Conservation (phyloP, 1,140 invertebrate genomes). For the Aphidius ervi region DNA sequence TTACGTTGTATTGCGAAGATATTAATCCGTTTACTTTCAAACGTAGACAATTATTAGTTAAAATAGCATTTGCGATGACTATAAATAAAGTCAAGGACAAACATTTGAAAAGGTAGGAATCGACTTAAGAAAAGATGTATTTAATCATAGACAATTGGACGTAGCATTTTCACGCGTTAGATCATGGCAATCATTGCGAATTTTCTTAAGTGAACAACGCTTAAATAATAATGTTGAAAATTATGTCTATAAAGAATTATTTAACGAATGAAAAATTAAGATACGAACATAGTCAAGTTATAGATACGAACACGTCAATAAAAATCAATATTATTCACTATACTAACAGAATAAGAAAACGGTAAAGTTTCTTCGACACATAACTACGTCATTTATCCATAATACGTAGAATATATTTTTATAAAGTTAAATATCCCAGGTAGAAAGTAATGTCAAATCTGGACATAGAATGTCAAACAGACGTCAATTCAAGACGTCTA, state of each 20-base stretch:
- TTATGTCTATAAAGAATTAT: constrained; percentile 3
- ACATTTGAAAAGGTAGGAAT: constrained; percentile 36
- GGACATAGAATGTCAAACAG: too few species aligned
- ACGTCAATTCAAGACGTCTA: too few species aligned
- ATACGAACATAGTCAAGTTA: too few species aligned
- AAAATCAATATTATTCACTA: too few species aligned
- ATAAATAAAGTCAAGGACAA: constrained; percentile 28
- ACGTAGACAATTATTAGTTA: constrained; percentile 15
- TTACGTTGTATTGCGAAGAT: constrained; percentile 9
- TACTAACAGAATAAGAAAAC: too few species aligned
- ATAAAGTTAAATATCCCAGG: too few species aligned
- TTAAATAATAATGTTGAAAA: neutral
- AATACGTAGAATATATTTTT: too few species aligned
- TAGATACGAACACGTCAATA: too few species aligned
- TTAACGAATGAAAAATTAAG: too few species aligned
- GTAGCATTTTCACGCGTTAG: constrained; percentile 19
- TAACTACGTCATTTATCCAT: too few species aligned
- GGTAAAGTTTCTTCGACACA: too few species aligned
- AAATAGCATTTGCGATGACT: constrained; percentile 8
- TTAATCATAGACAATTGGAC: constrained; percentile 34
- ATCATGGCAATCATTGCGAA: constrained; percentile 7
- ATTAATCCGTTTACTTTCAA: constrained; percentile 18
- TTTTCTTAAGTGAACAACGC: constrained; percentile 4
- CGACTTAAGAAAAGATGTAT: constrained; percentile 34
- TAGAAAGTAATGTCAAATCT: too few species aligned